These are phyloP conservation scores for Gouania willdenowi DNA, from an alignment of 2,797 vertebrate species.

Conservation along the genomic window DNA sequence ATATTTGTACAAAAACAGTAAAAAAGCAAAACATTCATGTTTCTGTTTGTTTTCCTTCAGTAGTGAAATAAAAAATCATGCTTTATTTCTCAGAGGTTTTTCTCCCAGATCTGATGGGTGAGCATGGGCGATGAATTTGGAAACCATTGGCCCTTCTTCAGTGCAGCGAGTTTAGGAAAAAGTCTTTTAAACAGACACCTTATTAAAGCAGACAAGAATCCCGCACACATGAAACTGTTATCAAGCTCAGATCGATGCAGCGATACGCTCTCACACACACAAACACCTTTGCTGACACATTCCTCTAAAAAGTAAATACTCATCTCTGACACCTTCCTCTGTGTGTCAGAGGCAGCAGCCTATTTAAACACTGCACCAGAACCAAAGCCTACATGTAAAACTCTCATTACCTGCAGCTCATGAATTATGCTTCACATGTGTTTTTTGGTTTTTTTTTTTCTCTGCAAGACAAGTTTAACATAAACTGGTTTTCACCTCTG, in stretches of 20 bases:
- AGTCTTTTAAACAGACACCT: too few relatives aligned
- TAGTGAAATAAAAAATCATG: too few relatives aligned
- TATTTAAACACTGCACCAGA: constrained; percentile 36
- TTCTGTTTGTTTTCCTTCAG: too few relatives aligned
- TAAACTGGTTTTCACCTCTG: constrained; percentile 13
- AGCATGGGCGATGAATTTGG: too few relatives aligned
- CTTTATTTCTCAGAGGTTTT: too few relatives aligned
- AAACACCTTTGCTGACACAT: constrained; percentile 36
- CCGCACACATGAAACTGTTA: not conserved
- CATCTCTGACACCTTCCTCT: constrained; percentile 59
- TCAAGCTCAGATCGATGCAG: constrained; percentile 4
- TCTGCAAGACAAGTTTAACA: constrained; percentile 16
- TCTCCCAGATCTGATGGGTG: too few relatives aligned
- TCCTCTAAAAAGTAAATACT: constrained; percentile 65
- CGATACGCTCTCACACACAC: too few relatives aligned
- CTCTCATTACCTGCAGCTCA: constrained; percentile 28
- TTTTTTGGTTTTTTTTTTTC: constrained; percentile 20
- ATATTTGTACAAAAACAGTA: constrained; percentile 8
- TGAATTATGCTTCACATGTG: constrained; percentile 23
- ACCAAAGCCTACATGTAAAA: constrained; percentile 4
- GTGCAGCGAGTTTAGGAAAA: too few relatives aligned
- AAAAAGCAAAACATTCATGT: constrained; percentile 8
- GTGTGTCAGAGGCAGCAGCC: constrained; percentile 35
- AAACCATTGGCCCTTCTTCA: too few relatives aligned
- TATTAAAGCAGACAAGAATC: too few relatives aligned